Conservation (phyloP, 2,888 invertebrate genomes). For the Eustalomyia histrio region DNA sequence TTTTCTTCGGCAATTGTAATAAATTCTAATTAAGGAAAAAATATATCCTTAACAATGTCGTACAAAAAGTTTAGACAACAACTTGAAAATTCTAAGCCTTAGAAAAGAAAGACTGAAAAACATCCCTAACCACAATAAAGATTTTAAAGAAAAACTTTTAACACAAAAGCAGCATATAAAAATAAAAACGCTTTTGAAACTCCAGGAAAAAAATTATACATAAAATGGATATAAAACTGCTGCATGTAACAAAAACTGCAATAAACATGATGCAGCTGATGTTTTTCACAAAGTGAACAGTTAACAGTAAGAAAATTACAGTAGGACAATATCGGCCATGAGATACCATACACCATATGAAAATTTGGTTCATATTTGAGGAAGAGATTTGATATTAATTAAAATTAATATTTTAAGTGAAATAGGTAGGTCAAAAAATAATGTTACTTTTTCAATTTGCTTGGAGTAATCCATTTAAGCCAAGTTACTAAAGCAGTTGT, state of each 20-base stretch:
- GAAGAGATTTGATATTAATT: no score
- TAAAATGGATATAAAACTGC: slow-evolving; percentile 55
- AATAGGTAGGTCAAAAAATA: no score
- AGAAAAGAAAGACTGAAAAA: not conserved
- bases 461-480: no score
- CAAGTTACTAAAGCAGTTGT: no score
- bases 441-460: no score
- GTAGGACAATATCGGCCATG: no score
- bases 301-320: slow-evolving; percentile 8
- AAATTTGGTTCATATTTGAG: no score
- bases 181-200: slow-evolving; percentile 1
- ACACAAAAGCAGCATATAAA: not conserved
- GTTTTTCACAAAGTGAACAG: slow-evolving; percentile 39
- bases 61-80: not conserved
- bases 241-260: slow-evolving; percentile 44
- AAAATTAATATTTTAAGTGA: no score
- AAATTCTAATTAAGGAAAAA: not conserved
- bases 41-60: not conserved
- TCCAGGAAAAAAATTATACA: not conserved
- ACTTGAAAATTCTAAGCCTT: not conserved
- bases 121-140: not conserved
- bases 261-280: slow-evolving; percentile 46
- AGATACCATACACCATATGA: no score
- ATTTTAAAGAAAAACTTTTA: not conserved
- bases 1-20: not conserved